These are phyloP conservation scores for Cardiocondyla obscurior DNA, from an alignment of 1,140 invertebrate genomes.

Conservation along the genomic window DNA sequence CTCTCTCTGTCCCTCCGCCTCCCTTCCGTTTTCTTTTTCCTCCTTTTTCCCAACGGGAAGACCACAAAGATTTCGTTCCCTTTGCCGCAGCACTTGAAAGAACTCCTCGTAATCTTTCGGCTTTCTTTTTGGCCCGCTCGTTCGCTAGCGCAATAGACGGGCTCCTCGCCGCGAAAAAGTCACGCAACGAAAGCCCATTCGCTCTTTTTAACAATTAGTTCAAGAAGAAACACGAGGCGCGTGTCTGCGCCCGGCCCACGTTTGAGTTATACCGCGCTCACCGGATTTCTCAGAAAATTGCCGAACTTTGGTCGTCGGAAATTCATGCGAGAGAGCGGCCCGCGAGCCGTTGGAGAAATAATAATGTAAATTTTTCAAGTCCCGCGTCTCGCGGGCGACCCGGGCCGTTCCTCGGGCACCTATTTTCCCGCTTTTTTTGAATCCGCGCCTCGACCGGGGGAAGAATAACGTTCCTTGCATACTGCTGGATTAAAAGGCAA, in stretches of 20 bases:
- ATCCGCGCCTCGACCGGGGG: constrained; percentile 49
- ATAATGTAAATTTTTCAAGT: constrained; percentile 11
- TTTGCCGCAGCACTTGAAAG: constrained; percentile 50
- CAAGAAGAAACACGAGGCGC: constrained; percentile 6
- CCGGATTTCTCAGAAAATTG: constrained; percentile 10
- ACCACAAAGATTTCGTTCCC: constrained; percentile 53
- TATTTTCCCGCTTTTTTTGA: constrained; percentile 40
- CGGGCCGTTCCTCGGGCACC: constrained; percentile 12
- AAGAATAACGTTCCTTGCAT: constrained; percentile 83
- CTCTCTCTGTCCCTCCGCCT: constrained; percentile 36
- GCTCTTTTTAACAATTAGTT: constrained; percentile 14
- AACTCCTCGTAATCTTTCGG: constrained; percentile 34
- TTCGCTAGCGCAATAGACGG: constrained; percentile 32
- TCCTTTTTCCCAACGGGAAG: constrained; percentile 15
- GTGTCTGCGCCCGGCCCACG: neutral
- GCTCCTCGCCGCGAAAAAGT: constrained; percentile 20
- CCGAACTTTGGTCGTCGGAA: neutral
- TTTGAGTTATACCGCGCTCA: neutral
- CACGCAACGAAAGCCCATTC: constrained; percentile 32
- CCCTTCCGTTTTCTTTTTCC: constrained; percentile 27
- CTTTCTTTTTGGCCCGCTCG: constrained; percentile 2
- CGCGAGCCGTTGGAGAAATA: constrained; percentile 1
- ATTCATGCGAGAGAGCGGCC: constrained; percentile 4
- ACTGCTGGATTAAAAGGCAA: constrained; percentile 82
- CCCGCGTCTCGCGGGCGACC: neutral